Evolutionary conservation across 2,113 vertebrate genomes (phyloP), one percentile per base, ranked within the genome.

Genomic region (Aptenodytes patagonicus): DNA sequence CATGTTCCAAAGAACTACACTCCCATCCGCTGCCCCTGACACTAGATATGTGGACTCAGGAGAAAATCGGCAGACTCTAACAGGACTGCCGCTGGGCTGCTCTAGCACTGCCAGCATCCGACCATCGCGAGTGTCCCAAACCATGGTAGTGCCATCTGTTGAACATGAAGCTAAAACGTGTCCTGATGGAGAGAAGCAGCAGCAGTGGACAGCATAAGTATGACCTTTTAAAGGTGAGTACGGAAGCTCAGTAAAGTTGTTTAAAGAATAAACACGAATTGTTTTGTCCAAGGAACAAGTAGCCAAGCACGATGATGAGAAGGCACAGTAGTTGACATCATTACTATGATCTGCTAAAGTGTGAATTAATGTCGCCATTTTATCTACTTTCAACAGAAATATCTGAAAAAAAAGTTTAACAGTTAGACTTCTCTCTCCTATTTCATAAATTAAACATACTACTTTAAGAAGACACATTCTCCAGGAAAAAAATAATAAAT

Each of bases 211-310:
- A 10, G 98, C 97, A 4, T 99, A 99, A 2, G 98, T 96, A 28
- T 99, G 99, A 3, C 99, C 99, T 9, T 92, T 95, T 90, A 99
- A 58, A 0, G 99, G 99, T 0, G 99, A 99, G 96, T 99, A 99
- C 0, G 99, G 95, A 20, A 99, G 97, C 97, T 99, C 99, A 0
- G 96, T 80, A 16, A 99, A 99, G 95, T 98, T 93, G 18, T 31
- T 83, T 8, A 98, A 80, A 38, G 96, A 98, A 93, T 99, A 99
- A 16, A 99, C 72, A 2, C 98, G 98, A 47, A 99, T 18, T 2
- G 98, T 99, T 97, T 99, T 99, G 95, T 99, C 99, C 66, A 98
- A 97, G 17, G 99, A 99, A 87, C 99, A 99, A 4, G 99, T 99
- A 64, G 99, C 99, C 81, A 99, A 89, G 66, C 98, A 98, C 2